Evolutionary conservation across 2,113 vertebrate species (phyloP), one percentile per base, ranked within the genome.

Genomic region (Eurystomus gularis): DNA sequence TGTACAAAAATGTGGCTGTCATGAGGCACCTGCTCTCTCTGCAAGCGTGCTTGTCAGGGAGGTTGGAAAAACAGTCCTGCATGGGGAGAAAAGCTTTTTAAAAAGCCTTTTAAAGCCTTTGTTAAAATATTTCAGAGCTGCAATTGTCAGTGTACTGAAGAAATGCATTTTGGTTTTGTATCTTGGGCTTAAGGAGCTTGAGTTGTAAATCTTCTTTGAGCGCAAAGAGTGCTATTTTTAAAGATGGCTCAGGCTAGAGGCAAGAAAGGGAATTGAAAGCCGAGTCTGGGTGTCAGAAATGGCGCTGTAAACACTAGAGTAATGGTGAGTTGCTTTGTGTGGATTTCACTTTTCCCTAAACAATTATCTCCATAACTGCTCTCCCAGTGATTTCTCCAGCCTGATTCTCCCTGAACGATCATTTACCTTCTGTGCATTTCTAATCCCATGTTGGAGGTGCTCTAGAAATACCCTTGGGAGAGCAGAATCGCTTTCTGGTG

Each of bases 81-180:
- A 24, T 25, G 55, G 29, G 6, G 19, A 20, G 60, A 3, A 20
- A 49, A 5, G 18, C n/a, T 44, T 46, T 61, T 62, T 61, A 37
- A 61, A 39, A 39, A 61, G 5, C 9, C 33, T 39, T 51, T 35
- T 6, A 19, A 20, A 42, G 39, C 62, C 60, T 71, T 44, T 54
- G 26, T 61, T 66, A 39, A 19, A 20, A 37, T 49, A 44, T 57
- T 54, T 81, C 44, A 29, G 52, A n/a, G 26, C 40, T 33, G 11
- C 39, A 7, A 0, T 29, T 0, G 0, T 42, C 6, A 29, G n/a
- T 7, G 35, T 52, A 5, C 26, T 26, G 42, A 72, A 29, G 31
- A 91, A 71, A 42, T 8, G 10, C 28, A 7, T 57, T 17, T 52
- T 0, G 1, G 2, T 33, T 72, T 83, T 83, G 21, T 46, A 10